Conservation (phyloP, 2,797 vertebrate genomes). For the Poecilia velifera region DNA sequence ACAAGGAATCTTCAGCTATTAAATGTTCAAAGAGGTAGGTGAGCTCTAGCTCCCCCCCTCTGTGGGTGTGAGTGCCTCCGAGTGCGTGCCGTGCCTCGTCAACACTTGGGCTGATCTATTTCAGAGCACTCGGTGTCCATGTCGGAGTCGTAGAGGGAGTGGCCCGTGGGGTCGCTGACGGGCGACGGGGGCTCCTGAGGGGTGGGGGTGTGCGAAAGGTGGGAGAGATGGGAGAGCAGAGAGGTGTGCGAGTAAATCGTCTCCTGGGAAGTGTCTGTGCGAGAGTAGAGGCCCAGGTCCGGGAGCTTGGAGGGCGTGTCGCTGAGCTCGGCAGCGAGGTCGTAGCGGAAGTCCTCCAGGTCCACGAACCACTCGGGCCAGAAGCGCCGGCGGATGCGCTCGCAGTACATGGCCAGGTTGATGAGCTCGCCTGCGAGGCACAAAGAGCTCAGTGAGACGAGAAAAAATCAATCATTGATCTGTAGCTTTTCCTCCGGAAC, state of each 20-base stretch:
- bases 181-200: constrained; percentile 78
- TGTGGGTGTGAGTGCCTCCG: constrained; percentile 25
- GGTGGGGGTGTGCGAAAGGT: constrained; percentile 66
- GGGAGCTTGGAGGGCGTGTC: constrained; percentile 85
- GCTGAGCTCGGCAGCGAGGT: constrained; percentile 85
- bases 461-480: background rate
- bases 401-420: constrained; percentile 99
- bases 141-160: constrained; percentile 95
- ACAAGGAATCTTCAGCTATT: constrained; percentile 12
- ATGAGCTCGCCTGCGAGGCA: constrained; percentile 91
- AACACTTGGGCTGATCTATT: constrained; percentile 89
- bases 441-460: constrained; percentile 4
- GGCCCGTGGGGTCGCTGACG: constrained; percentile 93
- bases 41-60: constrained; percentile 29
- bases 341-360: constrained; percentile 88
- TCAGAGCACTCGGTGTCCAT: constrained; percentile 96
- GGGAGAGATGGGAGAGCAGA: constrained; percentile 15
- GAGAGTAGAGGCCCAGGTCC: constrained; percentile 93
- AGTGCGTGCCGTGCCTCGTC: constrained; percentile 44
- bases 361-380: constrained; percentile 99
- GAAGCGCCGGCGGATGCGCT: constrained; percentile 94
- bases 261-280: constrained; percentile 91
- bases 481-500: background rate
- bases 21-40: constrained; percentile 41
- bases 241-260: constrained; percentile 85